phyloP scores from a whole-genome alignment of 2,113 vertebrate species.

The Todiramphus chloris region DNA sequence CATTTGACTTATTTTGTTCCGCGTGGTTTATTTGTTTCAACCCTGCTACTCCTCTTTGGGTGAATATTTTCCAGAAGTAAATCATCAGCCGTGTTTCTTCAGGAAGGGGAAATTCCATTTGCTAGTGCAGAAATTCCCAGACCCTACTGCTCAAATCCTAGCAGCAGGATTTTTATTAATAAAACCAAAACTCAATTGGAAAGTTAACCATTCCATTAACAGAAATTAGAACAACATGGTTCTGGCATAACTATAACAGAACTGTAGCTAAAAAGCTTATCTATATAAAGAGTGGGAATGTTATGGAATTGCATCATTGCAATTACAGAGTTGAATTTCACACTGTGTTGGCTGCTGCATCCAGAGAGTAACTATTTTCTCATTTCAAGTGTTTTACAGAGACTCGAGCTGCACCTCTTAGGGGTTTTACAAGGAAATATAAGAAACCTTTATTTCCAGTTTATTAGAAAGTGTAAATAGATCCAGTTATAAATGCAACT shows the following conservation, averaged over 20 bases:
- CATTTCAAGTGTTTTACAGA: neutral
- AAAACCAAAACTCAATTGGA: neutral
- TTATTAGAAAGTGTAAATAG: neutral
- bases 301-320: neutral
- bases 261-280: neutral
- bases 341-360: neutral
- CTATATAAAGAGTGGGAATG: neutral
- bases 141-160: neutral
- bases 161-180: neutral
- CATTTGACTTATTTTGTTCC: neutral
- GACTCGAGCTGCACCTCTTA: neutral
- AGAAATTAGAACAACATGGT: neutral
- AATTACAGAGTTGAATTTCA: neutral
- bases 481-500: neutral
- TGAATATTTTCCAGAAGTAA: neutral
- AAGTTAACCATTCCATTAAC: neutral
- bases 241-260: neutral
- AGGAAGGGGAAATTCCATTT: neutral
- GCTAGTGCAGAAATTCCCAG: neutral
- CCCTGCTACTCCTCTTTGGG: neutral
- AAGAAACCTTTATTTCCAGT: neutral
- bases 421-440: neutral
- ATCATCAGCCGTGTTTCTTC: neutral
- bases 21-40: neutral
- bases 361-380: neutral